Evolutionary conservation across 2,113 vertebrate species (phyloP), one percentile per base, ranked within the genome.

Genomic region (Petromus typicus): DNA sequence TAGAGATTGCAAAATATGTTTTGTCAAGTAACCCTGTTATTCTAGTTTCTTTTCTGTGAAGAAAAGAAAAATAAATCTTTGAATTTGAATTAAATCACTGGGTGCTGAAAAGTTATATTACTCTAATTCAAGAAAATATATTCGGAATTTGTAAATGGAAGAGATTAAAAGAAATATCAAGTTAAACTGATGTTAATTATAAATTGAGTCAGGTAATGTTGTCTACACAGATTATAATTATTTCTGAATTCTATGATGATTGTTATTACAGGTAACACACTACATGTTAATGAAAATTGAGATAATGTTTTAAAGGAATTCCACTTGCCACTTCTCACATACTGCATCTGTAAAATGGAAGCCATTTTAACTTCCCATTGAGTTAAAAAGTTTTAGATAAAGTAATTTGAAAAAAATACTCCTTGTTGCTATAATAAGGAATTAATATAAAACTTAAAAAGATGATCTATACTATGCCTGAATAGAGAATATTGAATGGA

Each of bases 1-100:
- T 90, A 82, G 34, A 71, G 32, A 57, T 75, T 56, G 23, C 23
- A 81, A 89, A 90, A 85, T 20, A 20, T 61, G 9, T 82, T 95
- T 88, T 95, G 34, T 56, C 82, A 91, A 89, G 20, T 54, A 76
- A 82, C 43, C 4, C 56, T 61, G 30, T 57, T 93, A 78, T 78
- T 95, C 48, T 90, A 45, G 2, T 75, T 78, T 95, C 22, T 86
- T 79, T 83, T 57, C 30, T 12, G 23, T 11, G 3, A 34, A 10
- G 4, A 5, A 23, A 45, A 80, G 23, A 59, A 83, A 84, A 71
- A 51, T 51, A 51, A n/a, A 79, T 2, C 1, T 71, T 89, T 78
- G 14, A 30, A 75, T 79, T 71, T 96, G 56, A 59, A 86, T 86
- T 93, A 40, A 71, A 37, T 79, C n/a, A 67, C 43, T n/a, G 43